phyloP scores from a whole-genome alignment of 2,113 vertebrate genomes.

The Astur gentilis region DNA sequence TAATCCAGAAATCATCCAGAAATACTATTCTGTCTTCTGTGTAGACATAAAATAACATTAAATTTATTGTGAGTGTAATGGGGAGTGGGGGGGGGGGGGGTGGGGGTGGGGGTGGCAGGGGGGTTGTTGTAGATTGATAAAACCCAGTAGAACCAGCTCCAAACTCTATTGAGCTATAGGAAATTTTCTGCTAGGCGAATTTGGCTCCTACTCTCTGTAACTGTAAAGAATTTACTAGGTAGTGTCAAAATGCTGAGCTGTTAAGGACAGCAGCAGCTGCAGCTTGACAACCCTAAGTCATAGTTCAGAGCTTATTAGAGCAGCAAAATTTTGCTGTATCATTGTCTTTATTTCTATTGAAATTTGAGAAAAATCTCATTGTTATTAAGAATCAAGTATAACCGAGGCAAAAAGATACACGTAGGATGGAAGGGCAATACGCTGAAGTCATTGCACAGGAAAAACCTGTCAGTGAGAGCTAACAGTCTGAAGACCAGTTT shows the following conservation, averaged over 20 bases:
- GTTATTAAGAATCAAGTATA: not conserved
- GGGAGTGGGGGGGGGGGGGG: too few relatives aligned
- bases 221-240: not conserved
- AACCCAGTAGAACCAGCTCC: not conserved
- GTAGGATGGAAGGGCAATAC: not conserved
- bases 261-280: not conserved
- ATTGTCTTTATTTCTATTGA: not conserved
- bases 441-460: not conserved
- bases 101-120: too few relatives aligned
- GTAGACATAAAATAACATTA: not conserved
- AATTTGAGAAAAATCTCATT: not conserved
- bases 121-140: not conserved
- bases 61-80: not conserved
- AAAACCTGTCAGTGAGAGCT: not conserved
- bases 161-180: not conserved
- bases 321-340: not conserved
- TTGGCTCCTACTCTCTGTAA: not conserved
- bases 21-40: not conserved
- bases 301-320: not conserved
- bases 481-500: not conserved
- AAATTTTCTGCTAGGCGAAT: not conserved
- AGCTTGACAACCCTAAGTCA: not conserved
- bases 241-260: not conserved
- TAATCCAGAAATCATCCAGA: not conserved
- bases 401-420: fast-evolving